Evolutionary conservation across 2,797 vertebrate species (phyloP), one percentile per base, ranked within the genome.

Genomic region (Muscicapa striata): DNA sequence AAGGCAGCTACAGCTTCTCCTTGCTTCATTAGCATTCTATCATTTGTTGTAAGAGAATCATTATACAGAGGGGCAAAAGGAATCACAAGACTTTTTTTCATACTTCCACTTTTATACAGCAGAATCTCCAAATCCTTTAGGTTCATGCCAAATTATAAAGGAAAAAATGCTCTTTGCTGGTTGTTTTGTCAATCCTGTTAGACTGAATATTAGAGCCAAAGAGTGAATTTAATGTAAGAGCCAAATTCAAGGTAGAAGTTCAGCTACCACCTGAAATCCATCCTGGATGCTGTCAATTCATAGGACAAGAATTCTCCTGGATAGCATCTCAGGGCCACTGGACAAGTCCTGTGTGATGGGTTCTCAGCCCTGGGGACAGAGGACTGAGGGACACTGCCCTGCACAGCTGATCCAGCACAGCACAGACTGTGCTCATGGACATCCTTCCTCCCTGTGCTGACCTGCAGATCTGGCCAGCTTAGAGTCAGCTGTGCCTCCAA

Each of bases 401-500:
- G 96, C 89, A 32, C 46, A 26, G 86, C 54, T 80, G 52, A 85
- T 52, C 78, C 67, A 38, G 81, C 41, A 2, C 77, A 49, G 74
- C 52, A 32, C 2, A 1, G 54, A 1, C 79, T 45, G 34, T 66
- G 77, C 70, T 58, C 34, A 23, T 23, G 72, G 51, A 38, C 54
- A 66, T 22, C 84, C 78, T 61, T 58, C 78, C 38, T 96, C 41
- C 41, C 84, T 0, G 0, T 57, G 78, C 76, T 92, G 91, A 96
- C 92, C 91, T 93, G 96, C 94, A 83, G 61, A 46, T 86, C 69
- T 54, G 66, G 16, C 58, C 70, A 32, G 67, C 19, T 91, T 66
- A 84, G 5, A 64, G 88, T 61, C 83, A 96, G 70, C 77, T 89
- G 89, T 81, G 75, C 54, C 66, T 87, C 78, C 87, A 64, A 0